These are phyloP conservation scores for Eremobia ochroleuca DNA, from an alignment of 2,888 invertebrate species.

Conservation along the genomic window DNA sequence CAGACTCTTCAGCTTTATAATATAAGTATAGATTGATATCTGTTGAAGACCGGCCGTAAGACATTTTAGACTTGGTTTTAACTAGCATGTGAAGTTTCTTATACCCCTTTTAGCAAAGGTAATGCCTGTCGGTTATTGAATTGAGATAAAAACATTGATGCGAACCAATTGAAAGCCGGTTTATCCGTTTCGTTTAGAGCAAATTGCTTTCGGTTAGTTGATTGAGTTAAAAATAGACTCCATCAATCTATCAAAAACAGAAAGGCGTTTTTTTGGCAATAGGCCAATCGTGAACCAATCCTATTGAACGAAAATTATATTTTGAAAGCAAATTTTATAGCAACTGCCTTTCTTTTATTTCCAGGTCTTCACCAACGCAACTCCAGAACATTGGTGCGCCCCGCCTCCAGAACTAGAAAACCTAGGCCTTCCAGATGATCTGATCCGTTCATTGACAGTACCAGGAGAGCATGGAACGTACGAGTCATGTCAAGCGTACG, in stretches of 20 bases:
- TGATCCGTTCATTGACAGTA: conserved; percentile 89
- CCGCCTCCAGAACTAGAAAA: conserved; percentile 89
- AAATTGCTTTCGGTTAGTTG: conserved; percentile 23
- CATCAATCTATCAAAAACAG: not conserved
- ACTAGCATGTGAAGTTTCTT: not conserved
- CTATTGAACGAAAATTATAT: not conserved
- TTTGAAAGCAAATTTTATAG: not conserved
- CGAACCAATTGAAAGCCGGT: conserved; percentile 10
- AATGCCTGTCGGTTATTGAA: not conserved
- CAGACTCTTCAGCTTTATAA: not conserved
- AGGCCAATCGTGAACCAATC: not conserved
- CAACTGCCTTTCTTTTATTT: conserved; percentile 40
- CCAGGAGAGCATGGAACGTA: conserved; percentile 88
- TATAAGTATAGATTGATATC: not conserved
- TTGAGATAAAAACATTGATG: conserved; percentile 12
- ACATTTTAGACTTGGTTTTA: too few species aligned
- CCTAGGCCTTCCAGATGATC: conserved; percentile 85
- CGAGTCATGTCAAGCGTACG: conserved; percentile 89
- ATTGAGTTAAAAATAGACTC: conserved; percentile 13
- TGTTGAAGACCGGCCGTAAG: not conserved
- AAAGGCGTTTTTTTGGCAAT: not conserved
- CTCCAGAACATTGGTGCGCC: conserved; percentile 93
- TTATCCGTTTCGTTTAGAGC: conserved; percentile 5
- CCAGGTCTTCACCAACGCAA: conserved; percentile 93
- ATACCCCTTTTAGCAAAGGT: not conserved